A percentile compares a stretch with the other conserved stretches of the same genome.
These are phyloP conservation scores for Elegia similella DNA, from an alignment of 2,888 invertebrate genomes.

Conservation along the genomic window DNA sequence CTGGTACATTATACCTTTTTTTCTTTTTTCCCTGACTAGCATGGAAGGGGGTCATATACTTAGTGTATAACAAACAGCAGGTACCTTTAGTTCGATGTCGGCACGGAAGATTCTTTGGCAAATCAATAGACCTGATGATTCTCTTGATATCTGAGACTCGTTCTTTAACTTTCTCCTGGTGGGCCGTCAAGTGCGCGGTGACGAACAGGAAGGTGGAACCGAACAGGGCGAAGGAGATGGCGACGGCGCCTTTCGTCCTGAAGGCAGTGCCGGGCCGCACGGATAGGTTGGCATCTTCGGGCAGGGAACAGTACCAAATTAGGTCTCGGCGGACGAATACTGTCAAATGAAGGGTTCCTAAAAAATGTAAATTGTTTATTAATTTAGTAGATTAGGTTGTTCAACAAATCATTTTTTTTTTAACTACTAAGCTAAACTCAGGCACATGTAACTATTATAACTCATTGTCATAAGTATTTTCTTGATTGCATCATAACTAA, in stretches of 20 bases:
- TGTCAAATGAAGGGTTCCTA: constrained; percentile 92
- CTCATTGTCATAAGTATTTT: no score
- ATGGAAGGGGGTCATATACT: no score
- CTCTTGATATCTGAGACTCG: constrained; percentile 92
- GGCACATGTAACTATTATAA: no score
- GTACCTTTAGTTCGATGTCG: constrained; percentile 88
- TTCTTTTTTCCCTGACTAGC: no score
- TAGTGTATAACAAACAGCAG: background rate
- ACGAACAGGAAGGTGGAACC: constrained; percentile 97
- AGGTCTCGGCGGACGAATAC: constrained; percentile 95
- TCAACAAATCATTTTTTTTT: no score
- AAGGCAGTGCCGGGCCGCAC: constrained; percentile 95
- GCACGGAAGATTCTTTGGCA: constrained; percentile 90
- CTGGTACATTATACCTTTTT: no score
- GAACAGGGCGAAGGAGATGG: constrained; percentile 94
- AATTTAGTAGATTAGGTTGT: background rate
- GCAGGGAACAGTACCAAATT: constrained; percentile 97
- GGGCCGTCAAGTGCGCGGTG: constrained; percentile 96
- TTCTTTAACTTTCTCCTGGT: constrained; percentile 93
- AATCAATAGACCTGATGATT: constrained; percentile 90
- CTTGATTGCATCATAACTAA: no score
- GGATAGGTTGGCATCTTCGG: constrained; percentile 93
- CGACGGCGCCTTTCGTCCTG: constrained; percentile 97
- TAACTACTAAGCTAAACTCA: no score
- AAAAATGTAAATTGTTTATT: constrained; percentile 31